phyloP scores from a whole-genome alignment of 2,113 vertebrate species.

The Nyctereutes procyonoides region DNA sequence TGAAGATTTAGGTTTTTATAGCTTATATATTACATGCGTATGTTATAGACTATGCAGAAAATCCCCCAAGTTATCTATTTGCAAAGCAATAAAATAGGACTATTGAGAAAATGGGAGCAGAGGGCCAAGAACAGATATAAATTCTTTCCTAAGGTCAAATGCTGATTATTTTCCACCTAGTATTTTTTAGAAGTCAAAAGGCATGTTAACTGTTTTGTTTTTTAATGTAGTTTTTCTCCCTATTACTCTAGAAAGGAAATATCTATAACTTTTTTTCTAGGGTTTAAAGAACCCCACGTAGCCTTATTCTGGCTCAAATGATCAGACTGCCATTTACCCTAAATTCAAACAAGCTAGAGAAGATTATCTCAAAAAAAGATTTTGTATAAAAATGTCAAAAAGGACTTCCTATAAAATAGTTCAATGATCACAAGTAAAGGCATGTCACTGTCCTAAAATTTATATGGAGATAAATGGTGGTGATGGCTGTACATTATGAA shows the following conservation, averaged over 20 bases:
- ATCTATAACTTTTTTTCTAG: not conserved
- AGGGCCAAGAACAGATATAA: not conserved
- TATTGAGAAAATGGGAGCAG: not conserved
- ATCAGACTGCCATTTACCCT: not conserved
- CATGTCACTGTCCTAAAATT: not conserved
- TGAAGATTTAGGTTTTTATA: slow-evolving; percentile 21
- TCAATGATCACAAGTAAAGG: slow-evolving; percentile 32
- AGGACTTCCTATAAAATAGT: slow-evolving; percentile 33
- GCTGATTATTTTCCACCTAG: slow-evolving; percentile 12
- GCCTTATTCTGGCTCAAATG: not conserved
- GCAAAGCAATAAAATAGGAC: slow-evolving; percentile 18
- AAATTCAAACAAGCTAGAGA: slow-evolving; percentile 10
- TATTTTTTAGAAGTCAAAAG: slow-evolving; percentile 4
- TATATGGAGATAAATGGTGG: not conserved
- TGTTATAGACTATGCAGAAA: not conserved
- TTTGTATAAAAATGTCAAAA: slow-evolving; percentile 22
- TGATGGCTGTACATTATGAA: not conserved
- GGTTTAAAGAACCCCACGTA: not conserved
- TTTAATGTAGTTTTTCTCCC: not conserved
- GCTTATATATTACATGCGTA: not conserved
- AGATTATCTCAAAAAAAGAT: slow-evolving; percentile 11
- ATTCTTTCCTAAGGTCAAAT: slow-evolving; percentile 14
- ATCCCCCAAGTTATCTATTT: not conserved
- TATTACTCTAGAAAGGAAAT: slow-evolving; percentile 19
- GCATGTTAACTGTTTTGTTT: not conserved